Percentiles rank a stretch among this genome's conserved stretches.
Conservation (phyloP, 2,113 vertebrate species). For the Tamias sibiricus region DNA sequence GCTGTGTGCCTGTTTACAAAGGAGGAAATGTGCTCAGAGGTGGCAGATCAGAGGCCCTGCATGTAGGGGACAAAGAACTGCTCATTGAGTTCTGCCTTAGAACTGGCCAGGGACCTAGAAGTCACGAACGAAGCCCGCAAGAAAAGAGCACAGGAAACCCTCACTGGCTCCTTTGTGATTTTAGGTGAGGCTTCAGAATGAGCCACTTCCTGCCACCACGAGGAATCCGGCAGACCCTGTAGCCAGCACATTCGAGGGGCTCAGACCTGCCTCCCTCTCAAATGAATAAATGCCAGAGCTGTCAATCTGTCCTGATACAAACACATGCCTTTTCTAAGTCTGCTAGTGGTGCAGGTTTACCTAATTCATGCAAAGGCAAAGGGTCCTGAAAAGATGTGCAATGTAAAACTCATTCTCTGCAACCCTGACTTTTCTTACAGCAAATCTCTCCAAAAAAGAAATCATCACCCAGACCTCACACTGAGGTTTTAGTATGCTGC, state of each 20-base stretch:
- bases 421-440: neutral
- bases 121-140: neutral
- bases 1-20: fast-evolving
- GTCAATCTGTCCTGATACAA: no score
- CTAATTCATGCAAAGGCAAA: neutral
- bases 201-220: neutral
- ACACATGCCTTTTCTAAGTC: fast-evolving
- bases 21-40: neutral
- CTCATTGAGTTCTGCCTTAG: neutral
- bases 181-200: no score
- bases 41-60: neutral
- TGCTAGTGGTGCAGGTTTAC: no score
- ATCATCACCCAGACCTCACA: neutral
- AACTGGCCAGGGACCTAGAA: neutral
- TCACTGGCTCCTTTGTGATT: no score
- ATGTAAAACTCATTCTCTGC: neutral
- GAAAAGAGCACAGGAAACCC: neutral
- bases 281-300: fast-evolving
- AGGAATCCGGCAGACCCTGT: neutral
- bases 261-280: neutral
- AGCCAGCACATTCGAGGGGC: fast-evolving
- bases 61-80: neutral
- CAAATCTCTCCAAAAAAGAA: neutral
- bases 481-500: neutral
- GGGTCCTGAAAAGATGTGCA: neutral